These are phyloP conservation scores for Mythimna lalbum DNA, from an alignment of 2,888 invertebrate species.

Conservation along the genomic window DNA sequence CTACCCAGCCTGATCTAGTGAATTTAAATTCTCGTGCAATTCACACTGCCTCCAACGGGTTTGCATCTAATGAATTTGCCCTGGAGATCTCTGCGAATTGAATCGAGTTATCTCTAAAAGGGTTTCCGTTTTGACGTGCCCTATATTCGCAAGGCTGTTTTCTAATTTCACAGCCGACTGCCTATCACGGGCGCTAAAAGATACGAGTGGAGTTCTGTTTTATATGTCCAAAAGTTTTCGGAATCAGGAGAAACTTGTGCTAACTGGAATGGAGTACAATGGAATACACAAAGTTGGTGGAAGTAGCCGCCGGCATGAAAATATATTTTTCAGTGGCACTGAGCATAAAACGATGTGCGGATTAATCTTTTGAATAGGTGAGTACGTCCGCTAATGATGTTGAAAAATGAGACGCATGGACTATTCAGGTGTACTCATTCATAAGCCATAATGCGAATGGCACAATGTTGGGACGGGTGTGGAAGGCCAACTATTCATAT, in stretches of 20 bases:
- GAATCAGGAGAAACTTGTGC: slow-evolving; percentile 52
- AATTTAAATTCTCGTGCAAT: slow-evolving; percentile 47
- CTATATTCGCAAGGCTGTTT: slow-evolving; percentile 72
- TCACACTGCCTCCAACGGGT: slow-evolving; percentile 48
- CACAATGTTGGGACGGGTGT: slow-evolving; percentile 85
- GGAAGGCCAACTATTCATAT: slow-evolving; percentile 86
- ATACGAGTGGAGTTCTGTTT: slow-evolving; percentile 62
- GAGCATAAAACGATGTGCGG: slow-evolving; percentile 60
- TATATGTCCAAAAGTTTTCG: slow-evolving; percentile 60
- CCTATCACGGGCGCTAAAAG: slow-evolving; percentile 66
- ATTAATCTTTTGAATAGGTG: slow-evolving; percentile 67
- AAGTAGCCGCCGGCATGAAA: slow-evolving; percentile 29
- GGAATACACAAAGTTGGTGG: slow-evolving; percentile 45
- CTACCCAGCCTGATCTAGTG: slow-evolving; percentile 7
- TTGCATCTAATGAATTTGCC: slow-evolving; percentile 57
- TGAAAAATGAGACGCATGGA: slow-evolving; percentile 78
- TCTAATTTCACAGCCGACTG: slow-evolving; percentile 77
- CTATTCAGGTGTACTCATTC: slow-evolving; percentile 81
- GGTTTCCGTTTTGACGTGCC: slow-evolving; percentile 65
- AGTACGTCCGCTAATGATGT: slow-evolving; percentile 73
- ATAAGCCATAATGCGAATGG: slow-evolving; percentile 75
- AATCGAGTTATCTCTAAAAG: slow-evolving; percentile 69
- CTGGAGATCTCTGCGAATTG: slow-evolving; percentile 63
- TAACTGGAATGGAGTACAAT: slow-evolving; percentile 52
- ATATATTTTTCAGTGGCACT: slow-evolving; percentile 50